Evolutionary conservation across 1,140 invertebrate genomes (phyloP).

Genomic region (Drosophila kurseongensis): DNA sequence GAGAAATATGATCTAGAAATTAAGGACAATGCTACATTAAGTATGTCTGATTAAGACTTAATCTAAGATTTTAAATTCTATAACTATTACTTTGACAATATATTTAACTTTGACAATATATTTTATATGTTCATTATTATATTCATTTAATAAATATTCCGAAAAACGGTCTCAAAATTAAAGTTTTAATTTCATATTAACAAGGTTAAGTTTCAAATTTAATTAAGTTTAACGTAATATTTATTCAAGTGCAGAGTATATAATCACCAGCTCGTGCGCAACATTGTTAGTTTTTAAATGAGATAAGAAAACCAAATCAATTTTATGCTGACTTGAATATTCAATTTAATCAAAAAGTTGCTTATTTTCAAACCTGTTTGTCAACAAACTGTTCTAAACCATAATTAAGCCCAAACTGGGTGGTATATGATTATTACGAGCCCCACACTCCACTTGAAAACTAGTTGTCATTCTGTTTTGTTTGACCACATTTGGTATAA

Average conservation of each 20-base stretch:
- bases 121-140: too few species aligned
- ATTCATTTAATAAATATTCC: too few species aligned
- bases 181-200: neutral
- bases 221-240: neutral
- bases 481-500: conserved; percentile 2
- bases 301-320: neutral
- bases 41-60: too few species aligned
- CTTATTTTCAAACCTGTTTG: conserved; percentile 22
- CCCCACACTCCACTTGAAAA: conserved; percentile 10
- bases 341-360: conserved; percentile 9
- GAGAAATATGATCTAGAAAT: neutral
- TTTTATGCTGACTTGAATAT: conserved; percentile 20
- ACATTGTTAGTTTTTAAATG: neutral
- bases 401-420: conserved; percentile 27
- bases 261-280: neutral
- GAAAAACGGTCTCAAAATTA: neutral
- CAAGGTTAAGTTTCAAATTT: neutral
- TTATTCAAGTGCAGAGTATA: neutral
- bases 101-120: too few species aligned
- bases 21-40: neutral
- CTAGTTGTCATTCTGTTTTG: conserved; percentile 6
- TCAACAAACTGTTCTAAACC: conserved; percentile 20
- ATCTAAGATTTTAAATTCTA: too few species aligned
- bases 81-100: too few species aligned
- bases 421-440: conserved; percentile 21